Percentiles rank a stretch among this genome's conserved stretches.
Evolutionary conservation across 2,888 invertebrate genomes (phyloP).

Genomic region (Amphiduros pacificus): DNA sequence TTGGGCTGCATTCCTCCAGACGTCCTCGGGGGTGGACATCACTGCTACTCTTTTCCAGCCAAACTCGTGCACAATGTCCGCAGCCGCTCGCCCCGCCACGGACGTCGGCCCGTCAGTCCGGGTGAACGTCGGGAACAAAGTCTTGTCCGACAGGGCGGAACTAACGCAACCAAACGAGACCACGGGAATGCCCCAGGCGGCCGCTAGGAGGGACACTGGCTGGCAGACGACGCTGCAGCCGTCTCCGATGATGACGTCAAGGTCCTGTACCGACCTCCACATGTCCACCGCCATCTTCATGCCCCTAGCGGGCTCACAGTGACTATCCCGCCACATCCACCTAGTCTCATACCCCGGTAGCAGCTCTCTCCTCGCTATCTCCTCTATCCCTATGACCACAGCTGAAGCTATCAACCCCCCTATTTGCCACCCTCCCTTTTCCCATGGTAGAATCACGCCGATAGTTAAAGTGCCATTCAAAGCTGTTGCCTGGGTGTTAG

Average conservation of each 20-base stretch:
- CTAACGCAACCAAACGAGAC: background rate
- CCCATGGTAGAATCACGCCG: background rate
- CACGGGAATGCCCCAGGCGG: background rate
- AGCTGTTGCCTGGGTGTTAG: too few species aligned
- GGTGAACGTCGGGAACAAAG: background rate
- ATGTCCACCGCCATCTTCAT: background rate
- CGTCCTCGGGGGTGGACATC: background rate
- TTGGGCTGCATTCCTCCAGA: too few species aligned
- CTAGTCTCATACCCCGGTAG: background rate
- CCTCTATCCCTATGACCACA: background rate
- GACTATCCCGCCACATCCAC: background rate
- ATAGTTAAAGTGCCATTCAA: too few species aligned
- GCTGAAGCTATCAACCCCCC: background rate
- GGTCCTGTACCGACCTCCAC: background rate
- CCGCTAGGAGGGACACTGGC: background rate
- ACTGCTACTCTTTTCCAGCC: background rate
- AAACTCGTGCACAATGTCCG: background rate
- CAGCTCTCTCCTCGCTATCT: background rate
- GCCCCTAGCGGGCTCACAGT: background rate
- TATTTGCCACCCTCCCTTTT: background rate
- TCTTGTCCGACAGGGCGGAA: background rate
- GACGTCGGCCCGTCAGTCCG: background rate
- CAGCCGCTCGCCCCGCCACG: background rate
- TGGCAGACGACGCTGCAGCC: background rate
- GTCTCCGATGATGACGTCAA: background rate